Conservation (phyloP, 2,888 invertebrate species). For the Formica aserva region DNA sequence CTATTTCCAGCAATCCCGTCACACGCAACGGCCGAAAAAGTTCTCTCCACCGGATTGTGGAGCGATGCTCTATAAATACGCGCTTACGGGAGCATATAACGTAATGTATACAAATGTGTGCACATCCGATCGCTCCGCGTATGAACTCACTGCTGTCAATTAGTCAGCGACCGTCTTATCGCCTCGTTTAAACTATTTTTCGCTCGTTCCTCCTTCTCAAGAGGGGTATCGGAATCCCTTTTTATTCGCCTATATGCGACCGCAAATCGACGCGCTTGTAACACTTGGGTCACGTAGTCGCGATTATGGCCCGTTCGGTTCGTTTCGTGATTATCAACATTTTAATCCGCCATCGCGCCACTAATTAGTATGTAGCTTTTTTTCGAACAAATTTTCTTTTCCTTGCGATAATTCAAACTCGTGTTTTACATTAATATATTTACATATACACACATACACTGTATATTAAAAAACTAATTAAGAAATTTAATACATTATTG, state of each 20-base stretch:
- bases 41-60: slow-evolving; percentile 51
- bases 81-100: slow-evolving; percentile 63
- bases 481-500: not conserved
- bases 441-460: not conserved
- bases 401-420: not conserved
- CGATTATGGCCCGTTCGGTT: slow-evolving; percentile 16
- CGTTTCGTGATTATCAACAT: slow-evolving; percentile 14
- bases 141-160: slow-evolving; percentile 62
- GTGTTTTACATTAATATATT: not conserved
- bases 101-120: slow-evolving; percentile 49
- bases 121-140: slow-evolving; percentile 39
- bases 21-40: slow-evolving; percentile 63
- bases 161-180: slow-evolving; percentile 57
- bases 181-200: slow-evolving; percentile 25
- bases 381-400: not conserved
- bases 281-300: slow-evolving; percentile 34
- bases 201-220: not conserved
- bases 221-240: slow-evolving; percentile 12
- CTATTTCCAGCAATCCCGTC: slow-evolving; percentile 71
- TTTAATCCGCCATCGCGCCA: not conserved
- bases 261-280: slow-evolving; percentile 13
- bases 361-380: slow-evolving; percentile 11
- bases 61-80: slow-evolving; percentile 69
- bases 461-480: not conserved
- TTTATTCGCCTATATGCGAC: slow-evolving; percentile 21